Conservation (phyloP, 2,797 vertebrate genomes). For the Microctenopoma stevenorrisi region DNA sequence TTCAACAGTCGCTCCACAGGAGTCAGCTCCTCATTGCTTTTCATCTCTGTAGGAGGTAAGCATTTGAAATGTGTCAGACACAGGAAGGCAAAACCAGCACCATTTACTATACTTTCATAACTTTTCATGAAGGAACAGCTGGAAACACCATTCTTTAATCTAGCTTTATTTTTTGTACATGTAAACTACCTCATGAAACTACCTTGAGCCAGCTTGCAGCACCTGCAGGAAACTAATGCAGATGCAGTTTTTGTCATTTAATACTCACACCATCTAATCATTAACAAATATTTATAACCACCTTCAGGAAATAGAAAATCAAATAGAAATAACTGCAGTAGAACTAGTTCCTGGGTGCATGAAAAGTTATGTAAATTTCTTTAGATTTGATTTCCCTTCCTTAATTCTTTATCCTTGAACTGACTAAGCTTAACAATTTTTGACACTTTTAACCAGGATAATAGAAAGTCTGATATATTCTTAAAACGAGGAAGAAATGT, state of each 20-base stretch:
- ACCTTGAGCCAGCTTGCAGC: not conserved
- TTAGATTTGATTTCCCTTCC: not conserved
- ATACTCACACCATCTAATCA: not conserved
- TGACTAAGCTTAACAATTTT: not conserved
- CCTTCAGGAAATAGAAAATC: not conserved
- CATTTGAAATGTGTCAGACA: not conserved
- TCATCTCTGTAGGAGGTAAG: slow-evolving; percentile 92
- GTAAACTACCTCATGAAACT: not conserved
- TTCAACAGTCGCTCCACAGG: slow-evolving; percentile 92
- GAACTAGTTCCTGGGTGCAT: not conserved
- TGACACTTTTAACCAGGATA: not conserved
- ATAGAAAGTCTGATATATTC: not conserved
- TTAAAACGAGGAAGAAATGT: not conserved
- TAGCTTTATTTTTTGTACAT: not conserved
- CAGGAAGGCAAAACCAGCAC: not conserved
- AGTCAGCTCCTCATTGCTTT: slow-evolving; percentile 89
- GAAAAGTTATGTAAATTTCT: not conserved
- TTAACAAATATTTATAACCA: not conserved
- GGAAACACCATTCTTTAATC: not conserved
- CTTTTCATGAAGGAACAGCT: not conserved
- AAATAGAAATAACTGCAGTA: not conserved
- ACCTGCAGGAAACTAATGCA: not conserved
- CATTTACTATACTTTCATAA: not conserved
- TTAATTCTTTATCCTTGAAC: not conserved
- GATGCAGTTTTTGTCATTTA: not conserved